phyloP scores from a whole-genome alignment of 2,888 invertebrate genomes.

The Keiferia lycopersicella region DNA sequence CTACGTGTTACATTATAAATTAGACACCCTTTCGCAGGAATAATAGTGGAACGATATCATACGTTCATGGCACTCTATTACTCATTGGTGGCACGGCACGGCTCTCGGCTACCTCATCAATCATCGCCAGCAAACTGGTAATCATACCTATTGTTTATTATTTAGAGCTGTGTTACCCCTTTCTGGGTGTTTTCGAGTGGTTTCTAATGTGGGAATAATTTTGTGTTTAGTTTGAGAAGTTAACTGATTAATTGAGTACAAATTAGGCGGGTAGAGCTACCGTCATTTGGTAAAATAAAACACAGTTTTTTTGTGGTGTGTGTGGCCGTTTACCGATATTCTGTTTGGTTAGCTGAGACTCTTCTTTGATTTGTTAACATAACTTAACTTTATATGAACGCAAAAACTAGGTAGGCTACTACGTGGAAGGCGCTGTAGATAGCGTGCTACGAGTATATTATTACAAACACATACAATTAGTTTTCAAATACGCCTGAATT shows the following conservation, averaged over 20 bases:
- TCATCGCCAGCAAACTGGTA: constrained; percentile 48
- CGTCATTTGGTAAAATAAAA: background rate
- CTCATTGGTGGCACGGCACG: constrained; percentile 57
- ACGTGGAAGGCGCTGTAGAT: too few relatives aligned
- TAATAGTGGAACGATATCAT: constrained; percentile 47
- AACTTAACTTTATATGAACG: too few relatives aligned
- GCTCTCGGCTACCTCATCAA: constrained; percentile 58
- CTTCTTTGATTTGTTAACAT: too few relatives aligned
- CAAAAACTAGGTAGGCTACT: too few relatives aligned
- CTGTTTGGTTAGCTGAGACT: too few relatives aligned
- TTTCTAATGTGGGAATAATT: background rate
- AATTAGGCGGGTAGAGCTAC: background rate
- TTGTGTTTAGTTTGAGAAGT: constrained; percentile 6
- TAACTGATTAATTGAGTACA: background rate
- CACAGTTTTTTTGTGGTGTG: too few relatives aligned
- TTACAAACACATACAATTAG: too few relatives aligned
- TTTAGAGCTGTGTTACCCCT: constrained; percentile 43
- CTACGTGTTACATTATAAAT: constrained; percentile 18
- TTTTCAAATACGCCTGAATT: too few relatives aligned
- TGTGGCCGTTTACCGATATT: too few relatives aligned
- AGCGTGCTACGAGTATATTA: too few relatives aligned
- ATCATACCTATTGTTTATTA: constrained; percentile 58
- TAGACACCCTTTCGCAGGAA: constrained; percentile 21
- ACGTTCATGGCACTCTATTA: constrained; percentile 71
- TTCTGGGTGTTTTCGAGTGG: background rate